Conservation (phyloP, 2,113 vertebrate species). For the Sclerurus mexicanus region DNA sequence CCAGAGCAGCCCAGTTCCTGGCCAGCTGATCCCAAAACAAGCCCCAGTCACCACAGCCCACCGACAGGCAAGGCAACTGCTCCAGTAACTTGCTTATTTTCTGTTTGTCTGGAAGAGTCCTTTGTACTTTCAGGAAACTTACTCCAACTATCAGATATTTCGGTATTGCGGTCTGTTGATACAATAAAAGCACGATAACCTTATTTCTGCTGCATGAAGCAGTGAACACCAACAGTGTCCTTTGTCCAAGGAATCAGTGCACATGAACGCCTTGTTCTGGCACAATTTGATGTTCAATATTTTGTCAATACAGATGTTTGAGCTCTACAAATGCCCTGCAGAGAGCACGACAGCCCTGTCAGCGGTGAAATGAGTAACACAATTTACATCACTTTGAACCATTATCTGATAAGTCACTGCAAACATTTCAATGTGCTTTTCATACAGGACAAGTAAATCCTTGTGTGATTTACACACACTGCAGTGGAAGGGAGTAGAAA, state of each 20-base stretch:
- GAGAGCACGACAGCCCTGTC: not conserved
- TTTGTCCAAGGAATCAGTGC: not conserved
- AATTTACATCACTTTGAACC: not conserved
- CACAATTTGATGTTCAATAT: not conserved
- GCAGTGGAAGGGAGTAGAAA: not conserved
- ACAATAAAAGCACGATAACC: not conserved
- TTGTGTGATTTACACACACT: not conserved
- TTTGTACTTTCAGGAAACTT: not conserved
- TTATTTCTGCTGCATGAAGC: not conserved
- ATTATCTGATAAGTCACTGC: not conserved
- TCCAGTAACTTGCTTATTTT: not conserved
- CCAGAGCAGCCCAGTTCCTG: not conserved
- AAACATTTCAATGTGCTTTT: not conserved
- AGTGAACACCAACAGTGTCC: not conserved
- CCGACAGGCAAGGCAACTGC: not conserved
- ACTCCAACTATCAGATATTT: not conserved
- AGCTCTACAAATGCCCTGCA: not conserved
- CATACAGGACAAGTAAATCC: not conserved
- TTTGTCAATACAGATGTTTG: not conserved
- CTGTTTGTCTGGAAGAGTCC: not conserved
- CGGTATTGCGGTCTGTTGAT: not conserved
- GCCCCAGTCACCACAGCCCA: not conserved
- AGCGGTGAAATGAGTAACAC: not conserved
- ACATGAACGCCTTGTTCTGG: not conserved
- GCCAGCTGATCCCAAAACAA: not conserved